Conservation (phyloP, 1,140 invertebrate species). For the Brachionus manjavacas region DNA sequence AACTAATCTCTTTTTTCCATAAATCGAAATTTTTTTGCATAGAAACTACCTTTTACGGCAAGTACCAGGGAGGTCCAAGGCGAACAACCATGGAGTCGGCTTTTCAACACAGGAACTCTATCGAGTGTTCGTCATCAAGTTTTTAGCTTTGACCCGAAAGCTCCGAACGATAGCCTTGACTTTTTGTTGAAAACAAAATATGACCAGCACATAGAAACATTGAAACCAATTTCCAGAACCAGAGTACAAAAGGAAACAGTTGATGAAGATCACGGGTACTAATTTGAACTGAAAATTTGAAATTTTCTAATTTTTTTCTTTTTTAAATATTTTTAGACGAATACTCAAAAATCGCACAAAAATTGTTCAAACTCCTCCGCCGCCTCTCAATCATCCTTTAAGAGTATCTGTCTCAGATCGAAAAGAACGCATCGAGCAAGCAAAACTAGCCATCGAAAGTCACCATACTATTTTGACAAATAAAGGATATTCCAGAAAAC, state of each 20-base stretch:
- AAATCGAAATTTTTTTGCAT: background rate
- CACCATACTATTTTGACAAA: constrained; percentile 57
- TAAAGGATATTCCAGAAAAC: constrained; percentile 56
- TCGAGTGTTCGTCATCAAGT: constrained; percentile 51
- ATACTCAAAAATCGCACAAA: constrained; percentile 53
- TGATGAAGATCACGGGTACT: constrained; percentile 50
- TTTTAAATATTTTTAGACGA: constrained; percentile 48
- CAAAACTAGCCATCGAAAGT: constrained; percentile 56
- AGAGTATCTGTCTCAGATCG: constrained; percentile 47
- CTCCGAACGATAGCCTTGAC: constrained; percentile 55
- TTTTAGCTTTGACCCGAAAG: constrained; percentile 52
- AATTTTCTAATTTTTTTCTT: constrained; percentile 37
- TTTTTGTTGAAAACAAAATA: constrained; percentile 56
- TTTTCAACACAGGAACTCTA: constrained; percentile 51
- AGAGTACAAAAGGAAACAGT: constrained; percentile 55
- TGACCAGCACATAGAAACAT: constrained; percentile 54
- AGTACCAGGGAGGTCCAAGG: constrained; percentile 39
- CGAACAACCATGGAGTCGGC: constrained; percentile 54
- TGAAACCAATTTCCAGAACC: constrained; percentile 51
- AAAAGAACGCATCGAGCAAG: constrained; percentile 51
- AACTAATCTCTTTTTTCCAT: background rate
- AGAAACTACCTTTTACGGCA: constrained; percentile 34
- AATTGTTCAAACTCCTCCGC: constrained; percentile 46
- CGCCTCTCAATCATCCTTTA: constrained; percentile 51
- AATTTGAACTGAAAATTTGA: background rate